These are phyloP conservation scores for Denticeps clupeoides DNA, from an alignment of 2,797 vertebrate species.

Conservation along the genomic window DNA sequence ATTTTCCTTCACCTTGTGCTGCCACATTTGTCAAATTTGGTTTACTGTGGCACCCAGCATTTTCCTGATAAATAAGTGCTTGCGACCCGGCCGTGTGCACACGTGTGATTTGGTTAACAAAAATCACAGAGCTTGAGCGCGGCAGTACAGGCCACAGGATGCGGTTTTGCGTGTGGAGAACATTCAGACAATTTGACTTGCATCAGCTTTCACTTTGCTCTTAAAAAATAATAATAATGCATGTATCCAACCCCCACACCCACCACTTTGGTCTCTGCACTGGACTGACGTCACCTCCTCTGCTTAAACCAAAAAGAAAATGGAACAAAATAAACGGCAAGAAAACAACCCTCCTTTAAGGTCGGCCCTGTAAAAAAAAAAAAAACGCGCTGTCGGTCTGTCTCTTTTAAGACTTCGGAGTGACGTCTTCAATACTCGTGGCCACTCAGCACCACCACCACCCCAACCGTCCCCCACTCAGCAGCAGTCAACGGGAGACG, in stretches of 20 bases:
- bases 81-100: slow-evolving; percentile 49
- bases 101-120: slow-evolving; percentile 58
- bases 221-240: slow-evolving; percentile 27
- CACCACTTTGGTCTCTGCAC: slow-evolving; percentile 79
- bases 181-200: slow-evolving; percentile 49
- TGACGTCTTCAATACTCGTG: slow-evolving; percentile 30
- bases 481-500: slow-evolving; percentile 48
- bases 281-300: slow-evolving; percentile 36
- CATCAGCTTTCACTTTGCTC: slow-evolving; percentile 43
- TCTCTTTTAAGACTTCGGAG: slow-evolving; percentile 35
- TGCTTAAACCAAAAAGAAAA: slow-evolving; percentile 20
- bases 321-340: not conserved
- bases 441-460: slow-evolving; percentile 17
- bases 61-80: slow-evolving; percentile 56
- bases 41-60: slow-evolving; percentile 41
- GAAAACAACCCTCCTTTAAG: slow-evolving; percentile 13
- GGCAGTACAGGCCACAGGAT: slow-evolving; percentile 38
- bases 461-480: slow-evolving; percentile 23
- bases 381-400: slow-evolving; percentile 27
- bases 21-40: slow-evolving; percentile 64
- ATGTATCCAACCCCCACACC: slow-evolving; percentile 18
- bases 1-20: slow-evolving; percentile 38
- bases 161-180: slow-evolving; percentile 54
- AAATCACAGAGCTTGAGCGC: slow-evolving; percentile 45
- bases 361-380: slow-evolving; percentile 27